These are phyloP conservation scores for Phrynocephalus forsythii DNA, from an alignment of 2,797 vertebrate species.

Conservation along the genomic window DNA sequence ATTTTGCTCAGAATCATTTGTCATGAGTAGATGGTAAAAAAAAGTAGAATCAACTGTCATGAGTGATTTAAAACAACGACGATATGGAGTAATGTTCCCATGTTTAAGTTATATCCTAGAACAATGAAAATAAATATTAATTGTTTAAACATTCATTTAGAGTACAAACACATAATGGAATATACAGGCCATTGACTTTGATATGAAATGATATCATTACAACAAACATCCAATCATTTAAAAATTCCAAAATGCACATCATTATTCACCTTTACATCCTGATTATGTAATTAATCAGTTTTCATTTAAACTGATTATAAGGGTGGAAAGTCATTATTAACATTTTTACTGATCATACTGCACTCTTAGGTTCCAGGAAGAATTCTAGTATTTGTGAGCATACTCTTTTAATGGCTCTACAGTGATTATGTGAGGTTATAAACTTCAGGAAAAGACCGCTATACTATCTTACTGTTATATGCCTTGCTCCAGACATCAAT, in stretches of 20 bases:
- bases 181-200: not conserved
- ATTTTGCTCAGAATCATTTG: not conserved
- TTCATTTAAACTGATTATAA: not conserved
- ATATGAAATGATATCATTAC: not conserved
- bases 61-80: not conserved
- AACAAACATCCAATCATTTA: constrained; percentile 15
- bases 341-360: not conserved
- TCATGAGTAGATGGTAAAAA: constrained; percentile 1
- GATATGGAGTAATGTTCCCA: constrained; percentile 11
- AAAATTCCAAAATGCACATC: not conserved
- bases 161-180: not conserved
- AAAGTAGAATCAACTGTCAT: not conserved
- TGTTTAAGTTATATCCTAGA: not conserved
- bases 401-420: not conserved
- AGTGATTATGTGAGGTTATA: not conserved
- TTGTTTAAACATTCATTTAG: not conserved
- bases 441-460: not conserved
- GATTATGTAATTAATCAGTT: not conserved
- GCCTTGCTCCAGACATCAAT: not conserved
- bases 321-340: not conserved
- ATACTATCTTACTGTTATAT: not conserved
- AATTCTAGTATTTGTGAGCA: not conserved
- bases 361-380: not conserved
- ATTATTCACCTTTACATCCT: not conserved
- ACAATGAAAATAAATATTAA: not conserved